Conservation (phyloP, 2,113 vertebrate species). For the Trinectes maculatus region DNA sequence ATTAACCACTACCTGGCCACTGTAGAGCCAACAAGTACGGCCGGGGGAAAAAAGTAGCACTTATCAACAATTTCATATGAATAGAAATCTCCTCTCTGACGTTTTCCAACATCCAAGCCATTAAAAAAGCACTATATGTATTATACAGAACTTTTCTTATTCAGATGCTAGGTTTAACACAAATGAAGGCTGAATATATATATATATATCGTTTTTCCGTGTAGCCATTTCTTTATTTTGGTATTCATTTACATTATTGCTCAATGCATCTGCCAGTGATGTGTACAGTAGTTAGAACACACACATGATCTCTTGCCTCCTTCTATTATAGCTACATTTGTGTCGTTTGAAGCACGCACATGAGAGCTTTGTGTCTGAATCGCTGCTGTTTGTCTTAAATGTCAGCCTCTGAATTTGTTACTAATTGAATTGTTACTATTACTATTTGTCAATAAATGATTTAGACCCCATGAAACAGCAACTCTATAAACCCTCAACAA, state of each 20-base stretch:
- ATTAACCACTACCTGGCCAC: conserved; percentile 61
- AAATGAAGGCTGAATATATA: not conserved
- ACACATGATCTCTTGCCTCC: not conserved
- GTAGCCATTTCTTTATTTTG: not conserved
- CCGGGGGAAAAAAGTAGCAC: conserved; percentile 8
- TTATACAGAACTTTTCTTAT: not conserved
- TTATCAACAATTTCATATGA: conserved; percentile 40
- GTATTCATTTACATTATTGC: not conserved
- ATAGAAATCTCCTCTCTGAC: conserved; percentile 21
- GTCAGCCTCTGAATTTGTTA: too few relatives aligned
- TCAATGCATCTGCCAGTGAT: not conserved
- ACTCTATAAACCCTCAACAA: too few relatives aligned
- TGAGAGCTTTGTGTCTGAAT: not conserved
- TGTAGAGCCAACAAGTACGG: conserved; percentile 59
- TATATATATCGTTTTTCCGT: not conserved
- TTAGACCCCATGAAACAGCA: too few relatives aligned
- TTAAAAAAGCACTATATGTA: not conserved
- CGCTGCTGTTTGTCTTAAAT: not conserved
- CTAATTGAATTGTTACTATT: too few relatives aligned
- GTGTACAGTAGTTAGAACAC: not conserved
- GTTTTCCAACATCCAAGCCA: conserved; percentile 13
- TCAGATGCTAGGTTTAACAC: not conserved
- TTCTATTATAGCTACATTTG: too few relatives aligned
- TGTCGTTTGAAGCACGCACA: not conserved
- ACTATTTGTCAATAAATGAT: too few relatives aligned